Percentiles rank a stretch among this genome's conserved stretches.
Conservation (phyloP, 2,113 vertebrate species). For the Leptocoma aspasia region DNA sequence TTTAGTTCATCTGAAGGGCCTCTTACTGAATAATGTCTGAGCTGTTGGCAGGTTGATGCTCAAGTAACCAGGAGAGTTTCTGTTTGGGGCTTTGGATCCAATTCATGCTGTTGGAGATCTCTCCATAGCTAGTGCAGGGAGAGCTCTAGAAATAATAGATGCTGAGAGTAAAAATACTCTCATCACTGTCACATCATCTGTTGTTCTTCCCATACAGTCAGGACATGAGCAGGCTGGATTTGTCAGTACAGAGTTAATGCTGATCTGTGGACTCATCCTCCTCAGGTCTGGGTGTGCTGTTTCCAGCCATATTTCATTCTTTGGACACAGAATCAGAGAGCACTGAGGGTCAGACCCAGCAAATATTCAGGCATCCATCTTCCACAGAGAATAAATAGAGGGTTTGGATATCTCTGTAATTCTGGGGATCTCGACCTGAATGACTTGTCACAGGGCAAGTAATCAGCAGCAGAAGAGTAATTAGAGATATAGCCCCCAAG, state of each 20-base stretch:
- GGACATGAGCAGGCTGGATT: not conserved
- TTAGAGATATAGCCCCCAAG: not conserved
- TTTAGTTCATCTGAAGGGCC: not conserved
- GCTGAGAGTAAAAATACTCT: not conserved
- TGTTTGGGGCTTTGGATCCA: accelerated
- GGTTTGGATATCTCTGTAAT: not conserved
- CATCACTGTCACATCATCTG: not conserved
- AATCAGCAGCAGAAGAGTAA: not conserved
- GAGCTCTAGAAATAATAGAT: not conserved
- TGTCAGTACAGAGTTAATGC: not conserved
- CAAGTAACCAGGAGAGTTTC: not conserved
- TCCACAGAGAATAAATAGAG: not conserved
- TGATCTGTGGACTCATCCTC: not conserved
- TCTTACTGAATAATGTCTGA: not conserved
- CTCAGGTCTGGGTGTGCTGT: not conserved
- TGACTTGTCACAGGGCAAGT: not conserved
- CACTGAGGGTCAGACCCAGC: not conserved
- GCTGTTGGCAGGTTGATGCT: not conserved
- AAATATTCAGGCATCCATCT: not conserved
- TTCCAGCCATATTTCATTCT: not conserved
- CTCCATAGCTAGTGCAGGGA: not conserved
- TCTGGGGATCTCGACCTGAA: not conserved
- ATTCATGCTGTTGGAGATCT: not conserved
- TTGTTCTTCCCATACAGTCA: not conserved
- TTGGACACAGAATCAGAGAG: not conserved